Conservation (phyloP, 2,888 invertebrate species). For the Pammene fasciana region DNA sequence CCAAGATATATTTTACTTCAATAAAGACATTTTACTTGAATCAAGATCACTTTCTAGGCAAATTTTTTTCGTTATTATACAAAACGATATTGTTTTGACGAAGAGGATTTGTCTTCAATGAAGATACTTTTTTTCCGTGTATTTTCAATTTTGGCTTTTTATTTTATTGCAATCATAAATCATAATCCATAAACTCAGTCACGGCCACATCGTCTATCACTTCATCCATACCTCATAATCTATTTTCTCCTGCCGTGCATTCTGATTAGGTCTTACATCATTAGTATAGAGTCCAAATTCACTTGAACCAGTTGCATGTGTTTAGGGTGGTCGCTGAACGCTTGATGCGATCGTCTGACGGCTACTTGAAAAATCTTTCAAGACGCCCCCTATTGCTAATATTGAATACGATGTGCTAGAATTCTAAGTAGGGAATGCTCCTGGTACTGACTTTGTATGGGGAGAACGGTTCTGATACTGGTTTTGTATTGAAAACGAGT, state of each 20-base stretch:
- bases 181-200: conserved; percentile 1
- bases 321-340: background rate
- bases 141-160: background rate
- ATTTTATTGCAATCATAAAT: background rate
- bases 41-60: too few species aligned
- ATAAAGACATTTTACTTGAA: too few species aligned
- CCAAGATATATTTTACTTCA: too few species aligned
- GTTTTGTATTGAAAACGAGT: too few species aligned
- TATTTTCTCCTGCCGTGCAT: background rate
- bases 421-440: background rate
- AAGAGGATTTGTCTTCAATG: too few species aligned
- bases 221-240: background rate
- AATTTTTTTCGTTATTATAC: too few species aligned
- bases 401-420: background rate
- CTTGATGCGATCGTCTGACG: background rate
- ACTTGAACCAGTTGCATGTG: background rate
- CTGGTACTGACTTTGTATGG: too few species aligned
- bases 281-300: background rate
- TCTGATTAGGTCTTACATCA: background rate
- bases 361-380: conserved; percentile 12
- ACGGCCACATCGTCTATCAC: conserved; percentile 2
- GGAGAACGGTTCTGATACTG: too few species aligned
- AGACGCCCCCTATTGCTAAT: background rate
- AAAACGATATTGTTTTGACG: too few species aligned
- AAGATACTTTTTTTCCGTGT: too few species aligned